Percentiles rank a stretch among this genome's conserved stretches.
phyloP scores from a whole-genome alignment of 2,888 invertebrate genomes.

The Ophion slaviceki region DNA sequence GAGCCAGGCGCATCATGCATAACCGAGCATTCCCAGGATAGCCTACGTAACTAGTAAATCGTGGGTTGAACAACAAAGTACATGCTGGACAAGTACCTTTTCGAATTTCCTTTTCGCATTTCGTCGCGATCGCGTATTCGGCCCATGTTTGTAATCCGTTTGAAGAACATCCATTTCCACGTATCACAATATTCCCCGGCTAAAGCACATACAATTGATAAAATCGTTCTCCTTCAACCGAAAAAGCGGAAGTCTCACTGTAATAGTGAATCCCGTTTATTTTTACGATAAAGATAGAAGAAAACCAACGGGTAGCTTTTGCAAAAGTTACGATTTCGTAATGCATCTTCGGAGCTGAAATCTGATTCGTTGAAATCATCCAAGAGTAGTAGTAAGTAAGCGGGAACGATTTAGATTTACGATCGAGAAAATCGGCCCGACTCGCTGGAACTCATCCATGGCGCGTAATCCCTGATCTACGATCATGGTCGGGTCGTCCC shows the following conservation, averaged over 20 bases:
- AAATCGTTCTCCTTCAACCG: not conserved
- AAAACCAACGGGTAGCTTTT: not conserved
- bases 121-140: not conserved
- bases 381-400: conserved; percentile 17
- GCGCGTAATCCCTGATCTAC: conserved; percentile 63
- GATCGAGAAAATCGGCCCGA: conserved; percentile 30
- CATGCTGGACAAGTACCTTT: not conserved
- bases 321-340: conserved; percentile 30
- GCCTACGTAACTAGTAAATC: conserved; percentile 30
- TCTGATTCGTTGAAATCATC: conserved; percentile 5
- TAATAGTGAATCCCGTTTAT: conserved; percentile 8
- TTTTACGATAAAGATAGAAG: conserved; percentile 11
- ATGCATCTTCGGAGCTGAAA: conserved; percentile 26
- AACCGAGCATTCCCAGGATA: conserved; percentile 23
- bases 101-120: not conserved
- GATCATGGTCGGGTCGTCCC: conserved; percentile 53
- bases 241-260: not conserved
- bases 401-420: conserved; percentile 52
- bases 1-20: conserved; percentile 22
- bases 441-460: conserved; percentile 40
- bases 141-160: not conserved
- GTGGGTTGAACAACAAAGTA: conserved; percentile 26
- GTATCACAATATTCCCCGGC: not conserved
- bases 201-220: not conserved
- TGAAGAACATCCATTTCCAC: not conserved